Percentiles rank a stretch among this genome's conserved stretches.
Conservation (phyloP, 2,888 invertebrate species). For the Epinotia nisella region DNA sequence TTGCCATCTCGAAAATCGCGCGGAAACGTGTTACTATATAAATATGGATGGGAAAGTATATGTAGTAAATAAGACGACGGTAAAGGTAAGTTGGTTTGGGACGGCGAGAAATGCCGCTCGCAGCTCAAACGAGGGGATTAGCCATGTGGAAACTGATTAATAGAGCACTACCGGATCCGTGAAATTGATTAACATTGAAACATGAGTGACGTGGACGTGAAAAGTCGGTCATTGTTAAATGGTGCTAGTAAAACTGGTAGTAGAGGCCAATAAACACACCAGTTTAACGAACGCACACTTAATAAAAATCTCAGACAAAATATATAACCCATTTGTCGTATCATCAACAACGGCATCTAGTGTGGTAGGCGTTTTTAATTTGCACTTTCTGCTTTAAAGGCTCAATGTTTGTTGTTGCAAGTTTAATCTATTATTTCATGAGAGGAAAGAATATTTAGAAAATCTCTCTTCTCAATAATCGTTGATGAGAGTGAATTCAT, state of each 20-base stretch:
- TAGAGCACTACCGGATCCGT: conserved; percentile 53
- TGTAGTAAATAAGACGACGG: conserved; percentile 32
- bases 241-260: conserved; percentile 1
- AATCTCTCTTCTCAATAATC: too few relatives aligned
- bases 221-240: conserved; percentile 34
- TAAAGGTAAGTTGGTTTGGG: conserved; percentile 37
- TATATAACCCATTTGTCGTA: too few relatives aligned
- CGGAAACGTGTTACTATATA: neutral
- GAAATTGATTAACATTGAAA: conserved; percentile 48
- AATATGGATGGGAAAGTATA: conserved; percentile 21
- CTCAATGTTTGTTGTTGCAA: too few relatives aligned
- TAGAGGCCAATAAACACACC: neutral
- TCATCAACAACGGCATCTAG: too few relatives aligned
- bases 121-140: conserved; percentile 58
- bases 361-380: too few relatives aligned
- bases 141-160: conserved; percentile 60
- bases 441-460: too few relatives aligned
- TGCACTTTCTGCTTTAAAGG: too few relatives aligned
- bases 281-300: neutral
- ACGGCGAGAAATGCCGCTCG: conserved; percentile 50
- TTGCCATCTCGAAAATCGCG: conserved; percentile 31
- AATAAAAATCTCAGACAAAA: neutral
- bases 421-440: too few relatives aligned
- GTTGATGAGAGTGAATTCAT: too few relatives aligned
- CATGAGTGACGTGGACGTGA: conserved; percentile 34